Percentiles rank a stretch among this genome's conserved stretches.
These are phyloP conservation scores for Acanthornis magna DNA, from an alignment of 2,797 vertebrate species.

Conservation along the genomic window DNA sequence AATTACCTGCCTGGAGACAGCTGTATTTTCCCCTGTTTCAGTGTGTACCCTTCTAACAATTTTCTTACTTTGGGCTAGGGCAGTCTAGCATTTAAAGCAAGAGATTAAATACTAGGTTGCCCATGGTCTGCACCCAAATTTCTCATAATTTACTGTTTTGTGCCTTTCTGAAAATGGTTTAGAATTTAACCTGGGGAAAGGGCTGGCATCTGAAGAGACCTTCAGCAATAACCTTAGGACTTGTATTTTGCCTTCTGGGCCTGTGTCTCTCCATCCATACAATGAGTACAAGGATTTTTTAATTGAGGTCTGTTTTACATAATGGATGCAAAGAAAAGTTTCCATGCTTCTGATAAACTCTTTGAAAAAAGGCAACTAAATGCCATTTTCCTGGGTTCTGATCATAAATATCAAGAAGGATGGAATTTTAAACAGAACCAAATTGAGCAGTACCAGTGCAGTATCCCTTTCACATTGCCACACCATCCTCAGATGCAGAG, in stretches of 20 bases:
- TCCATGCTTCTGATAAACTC: background rate
- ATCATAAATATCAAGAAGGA: background rate
- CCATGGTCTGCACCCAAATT: background rate
- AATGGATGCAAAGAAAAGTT: background rate
- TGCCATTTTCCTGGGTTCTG: background rate
- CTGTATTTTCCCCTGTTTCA: background rate
- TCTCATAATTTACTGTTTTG: background rate
- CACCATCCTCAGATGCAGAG: slow-evolving; percentile 43
- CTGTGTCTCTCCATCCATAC: background rate
- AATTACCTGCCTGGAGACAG: background rate
- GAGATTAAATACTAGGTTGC: background rate
- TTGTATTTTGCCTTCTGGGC: background rate
- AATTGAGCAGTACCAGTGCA: background rate
- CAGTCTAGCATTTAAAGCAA: background rate
- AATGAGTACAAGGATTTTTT: background rate
- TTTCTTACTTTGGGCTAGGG: background rate
- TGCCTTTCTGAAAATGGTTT: background rate
- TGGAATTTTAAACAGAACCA: slow-evolving; percentile 21
- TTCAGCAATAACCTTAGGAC: background rate
- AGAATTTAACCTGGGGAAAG: background rate
- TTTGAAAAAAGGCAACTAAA: background rate
- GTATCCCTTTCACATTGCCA: slow-evolving; percentile 40
- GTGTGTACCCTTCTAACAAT: background rate
- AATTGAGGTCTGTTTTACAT: background rate
- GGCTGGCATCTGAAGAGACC: background rate